A percentile compares a stretch with the other conserved stretches of the same genome.
Conservation (phyloP, 2,113 vertebrate species). For the Excalfactoria chinensis region DNA sequence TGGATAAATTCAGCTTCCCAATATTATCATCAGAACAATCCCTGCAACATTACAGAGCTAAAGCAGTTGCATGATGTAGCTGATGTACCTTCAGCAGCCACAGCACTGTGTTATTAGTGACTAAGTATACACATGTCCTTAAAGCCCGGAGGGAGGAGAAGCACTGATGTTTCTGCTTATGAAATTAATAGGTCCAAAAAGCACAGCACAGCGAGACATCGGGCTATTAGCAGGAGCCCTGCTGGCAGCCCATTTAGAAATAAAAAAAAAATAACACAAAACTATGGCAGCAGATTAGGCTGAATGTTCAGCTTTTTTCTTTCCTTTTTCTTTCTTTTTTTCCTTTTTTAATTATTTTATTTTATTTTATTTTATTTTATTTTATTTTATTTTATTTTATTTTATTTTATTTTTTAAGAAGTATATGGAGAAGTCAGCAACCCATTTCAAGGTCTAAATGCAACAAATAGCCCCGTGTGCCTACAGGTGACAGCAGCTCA, state of each 20-base stretch:
- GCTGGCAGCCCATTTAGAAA: background rate
- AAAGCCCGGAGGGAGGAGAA: background rate
- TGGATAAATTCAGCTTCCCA: background rate
- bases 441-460: background rate
- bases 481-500: background rate
- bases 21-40: background rate
- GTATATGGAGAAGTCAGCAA: background rate
- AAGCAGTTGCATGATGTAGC: background rate
- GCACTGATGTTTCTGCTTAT: background rate
- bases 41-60: background rate
- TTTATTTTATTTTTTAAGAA: background rate
- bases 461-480: accelerated
- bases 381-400: background rate
- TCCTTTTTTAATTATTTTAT: no score
- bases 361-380: no score
- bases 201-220: background rate
- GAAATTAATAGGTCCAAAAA: constrained; percentile 10
- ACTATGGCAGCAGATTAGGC: background rate
- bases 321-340: background rate
- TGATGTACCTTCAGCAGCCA: background rate
- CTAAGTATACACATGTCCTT: background rate
- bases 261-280: background rate
- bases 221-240: background rate
- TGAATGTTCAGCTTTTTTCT: background rate
- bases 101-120: background rate